A percentile compares a stretch with the other conserved stretches of the same genome.
Evolutionary conservation across 2,888 invertebrate genomes (phyloP).

Genomic region (Microplitis manilae): DNA sequence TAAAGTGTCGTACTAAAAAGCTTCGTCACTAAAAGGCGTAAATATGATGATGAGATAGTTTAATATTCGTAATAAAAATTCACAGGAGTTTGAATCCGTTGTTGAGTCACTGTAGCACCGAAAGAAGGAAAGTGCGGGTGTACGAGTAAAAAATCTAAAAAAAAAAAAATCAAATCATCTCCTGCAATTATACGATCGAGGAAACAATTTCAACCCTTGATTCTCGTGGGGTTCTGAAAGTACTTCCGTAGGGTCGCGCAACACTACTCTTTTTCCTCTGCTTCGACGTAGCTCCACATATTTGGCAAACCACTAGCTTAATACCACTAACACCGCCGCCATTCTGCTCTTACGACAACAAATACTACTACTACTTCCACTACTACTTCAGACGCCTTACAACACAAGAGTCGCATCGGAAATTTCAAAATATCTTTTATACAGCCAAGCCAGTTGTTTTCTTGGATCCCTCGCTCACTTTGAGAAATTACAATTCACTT

Average conservation of each 20-base stretch:
- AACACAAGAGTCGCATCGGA: conserved; percentile 5
- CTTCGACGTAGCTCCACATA: conserved; percentile 7
- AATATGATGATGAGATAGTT: not conserved
- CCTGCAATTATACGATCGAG: conserved; percentile 35
- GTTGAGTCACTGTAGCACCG: not conserved
- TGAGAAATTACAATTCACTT: conserved; percentile 35
- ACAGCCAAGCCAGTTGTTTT: conserved; percentile 3
- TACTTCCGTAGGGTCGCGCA: conserved; percentile 25
- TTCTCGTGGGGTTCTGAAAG: conserved; percentile 4
- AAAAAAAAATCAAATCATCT: conserved; percentile 31
- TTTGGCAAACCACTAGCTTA: conserved; percentile 4
- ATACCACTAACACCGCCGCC: not conserved
- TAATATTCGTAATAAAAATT: not conserved
- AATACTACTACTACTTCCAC: not conserved
- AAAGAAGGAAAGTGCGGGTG: not conserved
- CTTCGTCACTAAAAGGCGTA: not conserved
- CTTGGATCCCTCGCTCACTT: conserved; percentile 25
- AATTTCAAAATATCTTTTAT: conserved; percentile 5
- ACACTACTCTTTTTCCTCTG: conserved; percentile 13
- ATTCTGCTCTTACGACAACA: not conserved
- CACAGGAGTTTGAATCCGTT: not conserved
- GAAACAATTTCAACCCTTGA: conserved; percentile 39
- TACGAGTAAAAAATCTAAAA: not conserved
- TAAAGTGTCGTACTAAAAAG: not conserved
- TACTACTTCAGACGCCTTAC: not conserved